Evolutionary conservation across 2,113 vertebrate species (phyloP).

Genomic region (Aramus guarauna): DNA sequence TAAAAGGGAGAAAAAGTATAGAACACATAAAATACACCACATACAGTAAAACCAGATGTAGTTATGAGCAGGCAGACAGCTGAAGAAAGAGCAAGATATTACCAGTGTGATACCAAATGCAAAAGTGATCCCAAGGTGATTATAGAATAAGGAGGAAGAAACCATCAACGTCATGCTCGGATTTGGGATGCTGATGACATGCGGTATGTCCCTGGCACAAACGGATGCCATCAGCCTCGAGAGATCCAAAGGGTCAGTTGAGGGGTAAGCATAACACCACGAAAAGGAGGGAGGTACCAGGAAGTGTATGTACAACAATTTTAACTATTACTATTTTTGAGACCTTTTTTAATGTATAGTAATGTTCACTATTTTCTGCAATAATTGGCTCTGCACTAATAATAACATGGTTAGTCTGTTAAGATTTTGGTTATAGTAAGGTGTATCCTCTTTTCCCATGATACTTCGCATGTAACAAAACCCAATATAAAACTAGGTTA

Average conservation of each 20-base stretch:
- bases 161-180: accelerated
- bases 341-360: not conserved
- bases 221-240: accelerated
- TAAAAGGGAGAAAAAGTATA: accelerated
- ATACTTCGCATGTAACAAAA: not conserved
- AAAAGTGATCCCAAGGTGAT: not conserved
- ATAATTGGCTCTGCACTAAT: not conserved
- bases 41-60: not conserved
- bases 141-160: not conserved
- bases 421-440: not conserved
- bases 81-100: not conserved
- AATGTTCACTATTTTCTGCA: not conserved
- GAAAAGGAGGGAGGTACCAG: not conserved
- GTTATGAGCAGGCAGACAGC: not conserved
- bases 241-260: not conserved
- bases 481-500: not conserved
- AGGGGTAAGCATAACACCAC: not conserved
- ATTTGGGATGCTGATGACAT: not conserved
- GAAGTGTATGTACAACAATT: not conserved
- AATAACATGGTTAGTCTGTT: not conserved
- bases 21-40: not conserved
- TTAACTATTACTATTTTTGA: not conserved
- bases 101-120: not conserved
- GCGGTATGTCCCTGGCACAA: not conserved
- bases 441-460: not conserved